Percentiles rank a stretch among this genome's conserved stretches.
These are phyloP conservation scores for Plotosus lineatus DNA, from an alignment of 2,113 vertebrate genomes.

Conservation along the genomic window DNA sequence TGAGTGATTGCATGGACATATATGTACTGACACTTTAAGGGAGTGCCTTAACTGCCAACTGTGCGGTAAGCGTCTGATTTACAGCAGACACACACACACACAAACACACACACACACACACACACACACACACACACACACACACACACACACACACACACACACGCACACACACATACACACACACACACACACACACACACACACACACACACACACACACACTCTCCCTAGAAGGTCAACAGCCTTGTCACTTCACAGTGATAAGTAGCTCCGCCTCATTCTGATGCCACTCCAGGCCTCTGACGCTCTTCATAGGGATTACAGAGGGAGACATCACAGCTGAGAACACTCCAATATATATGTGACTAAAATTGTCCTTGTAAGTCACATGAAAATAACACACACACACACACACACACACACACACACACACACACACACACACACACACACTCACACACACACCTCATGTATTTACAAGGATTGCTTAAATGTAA, in stretches of 20 bases:
- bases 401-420: not conserved
- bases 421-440: constrained; percentile 15
- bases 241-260: constrained; percentile 18
- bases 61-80: constrained; percentile 15
- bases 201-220: constrained; percentile 14
- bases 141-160: not conserved
- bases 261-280: constrained; percentile 8
- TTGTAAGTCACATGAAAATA: constrained; percentile 29
- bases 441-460: not conserved
- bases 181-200: not conserved
- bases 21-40: constrained; percentile 3
- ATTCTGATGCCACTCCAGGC: constrained; percentile 9
- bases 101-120: not conserved
- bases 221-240: not conserved
- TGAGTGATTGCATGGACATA: constrained; percentile 14
- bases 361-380: constrained; percentile 5
- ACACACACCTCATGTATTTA: constrained; percentile 24
- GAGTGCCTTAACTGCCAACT: constrained; percentile 23
- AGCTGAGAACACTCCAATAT: constrained; percentile 35
- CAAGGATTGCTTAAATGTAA: constrained; percentile 10
- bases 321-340: not conserved
- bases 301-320: not conserved
- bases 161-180: not conserved
- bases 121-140: constrained; percentile 8
- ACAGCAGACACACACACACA: constrained; percentile 2